These are phyloP conservation scores for Scolopax mira DNA, from an alignment of 2,113 vertebrate genomes.

Conservation along the genomic window DNA sequence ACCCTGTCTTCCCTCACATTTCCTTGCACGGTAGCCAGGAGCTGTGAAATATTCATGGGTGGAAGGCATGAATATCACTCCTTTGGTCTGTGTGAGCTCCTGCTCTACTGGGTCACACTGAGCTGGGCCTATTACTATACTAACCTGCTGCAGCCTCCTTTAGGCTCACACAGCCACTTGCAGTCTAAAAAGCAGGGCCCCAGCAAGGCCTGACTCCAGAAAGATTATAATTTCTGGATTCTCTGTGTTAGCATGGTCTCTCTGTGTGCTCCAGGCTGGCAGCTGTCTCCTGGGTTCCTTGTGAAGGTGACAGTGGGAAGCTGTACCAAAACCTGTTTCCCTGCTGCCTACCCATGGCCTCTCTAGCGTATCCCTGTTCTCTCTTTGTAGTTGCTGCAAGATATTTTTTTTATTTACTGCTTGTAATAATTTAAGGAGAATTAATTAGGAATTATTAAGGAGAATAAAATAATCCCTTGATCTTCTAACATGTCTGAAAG, in stretches of 20 bases:
- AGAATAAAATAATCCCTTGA: background rate
- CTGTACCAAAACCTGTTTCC: background rate
- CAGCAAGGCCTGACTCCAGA: background rate
- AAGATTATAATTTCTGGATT: background rate
- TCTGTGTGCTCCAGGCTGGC: background rate
- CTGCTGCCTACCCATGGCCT: background rate
- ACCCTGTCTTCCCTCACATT: background rate
- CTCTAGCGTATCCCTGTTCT: background rate
- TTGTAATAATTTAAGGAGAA: background rate
- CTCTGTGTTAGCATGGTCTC: background rate
- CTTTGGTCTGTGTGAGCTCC: background rate
- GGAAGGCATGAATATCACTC: no score
- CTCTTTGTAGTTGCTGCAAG: background rate
- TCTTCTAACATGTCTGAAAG: background rate
- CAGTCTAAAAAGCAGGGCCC: background rate
- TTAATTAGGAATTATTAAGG: no score
- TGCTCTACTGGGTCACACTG: background rate
- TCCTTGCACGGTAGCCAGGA: background rate
- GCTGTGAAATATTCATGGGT: background rate
- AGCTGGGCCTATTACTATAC: background rate
- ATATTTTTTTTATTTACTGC: background rate
- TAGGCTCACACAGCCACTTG: background rate
- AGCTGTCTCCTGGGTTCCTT: background rate
- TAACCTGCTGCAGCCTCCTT: background rate
- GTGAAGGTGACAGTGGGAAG: background rate